Evolutionary conservation across 2,888 invertebrate genomes (phyloP).

Genomic region (Troilus luridus): DNA sequence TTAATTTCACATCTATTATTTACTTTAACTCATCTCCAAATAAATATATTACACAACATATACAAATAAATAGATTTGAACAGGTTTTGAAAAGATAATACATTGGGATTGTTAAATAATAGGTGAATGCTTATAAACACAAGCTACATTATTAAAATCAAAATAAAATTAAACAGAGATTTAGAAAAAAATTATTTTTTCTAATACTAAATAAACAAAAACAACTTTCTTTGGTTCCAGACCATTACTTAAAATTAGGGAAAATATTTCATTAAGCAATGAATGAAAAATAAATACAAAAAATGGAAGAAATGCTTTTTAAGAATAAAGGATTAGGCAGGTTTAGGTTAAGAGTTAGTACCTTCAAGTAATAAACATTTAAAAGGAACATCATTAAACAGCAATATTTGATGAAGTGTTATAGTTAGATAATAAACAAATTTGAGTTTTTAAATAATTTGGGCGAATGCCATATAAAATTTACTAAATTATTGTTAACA

Average conservation of each 20-base stretch:
- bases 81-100: not conserved
- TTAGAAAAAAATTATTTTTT: not conserved
- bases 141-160: not conserved
- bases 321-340: constrained; percentile 4
- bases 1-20: not conserved
- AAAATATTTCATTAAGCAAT: not conserved
- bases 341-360: not conserved
- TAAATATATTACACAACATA: constrained; percentile 12
- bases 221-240: not conserved
- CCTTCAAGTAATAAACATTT: not conserved
- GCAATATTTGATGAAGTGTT: not conserved
- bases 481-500: not conserved
- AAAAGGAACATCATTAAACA: not conserved
- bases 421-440: not conserved
- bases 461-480: not conserved
- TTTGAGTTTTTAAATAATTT: not conserved
- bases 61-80: not conserved
- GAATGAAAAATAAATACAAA: not conserved
- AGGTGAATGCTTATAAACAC: not conserved
- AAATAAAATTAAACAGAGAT: not conserved
- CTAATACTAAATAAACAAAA: not conserved
- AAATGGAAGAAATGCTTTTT: constrained; percentile 4
- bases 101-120: not conserved
- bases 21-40: not conserved
- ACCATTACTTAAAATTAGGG: not conserved